Percentiles rank a stretch among this genome's conserved stretches.
Evolutionary conservation across 2,888 invertebrate genomes (phyloP).

Genomic region (Plebejus anna): DNA sequence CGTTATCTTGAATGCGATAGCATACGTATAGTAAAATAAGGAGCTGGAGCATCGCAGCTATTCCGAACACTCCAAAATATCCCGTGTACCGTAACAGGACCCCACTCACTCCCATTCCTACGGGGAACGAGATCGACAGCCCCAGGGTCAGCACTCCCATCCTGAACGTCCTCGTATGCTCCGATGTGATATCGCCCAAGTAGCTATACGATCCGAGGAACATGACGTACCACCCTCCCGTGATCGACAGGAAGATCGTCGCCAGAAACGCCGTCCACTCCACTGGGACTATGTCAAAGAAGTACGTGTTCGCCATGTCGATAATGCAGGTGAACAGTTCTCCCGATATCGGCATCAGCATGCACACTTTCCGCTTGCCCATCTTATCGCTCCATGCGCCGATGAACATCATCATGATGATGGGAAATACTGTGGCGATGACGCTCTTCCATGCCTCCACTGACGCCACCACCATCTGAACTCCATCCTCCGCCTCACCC

Average conservation of each 20-base stretch:
- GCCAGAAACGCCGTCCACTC: slow-evolving; percentile 24
- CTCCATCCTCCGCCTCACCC: slow-evolving; percentile 82
- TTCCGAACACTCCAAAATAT: slow-evolving; percentile 7
- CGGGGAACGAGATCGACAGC: background rate
- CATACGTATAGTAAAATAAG: slow-evolving; percentile 5
- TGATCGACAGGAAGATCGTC: background rate
- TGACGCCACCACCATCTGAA: slow-evolving; percentile 77
- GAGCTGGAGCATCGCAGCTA: background rate
- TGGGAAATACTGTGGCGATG: slow-evolving; percentile 59
- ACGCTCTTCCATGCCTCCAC: slow-evolving; percentile 78
- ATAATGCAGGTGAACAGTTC: background rate
- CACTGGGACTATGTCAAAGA: slow-evolving; percentile 11
- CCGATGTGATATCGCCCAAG: slow-evolving; percentile 22
- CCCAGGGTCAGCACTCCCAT: slow-evolving; percentile 9
- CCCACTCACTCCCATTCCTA: slow-evolving; percentile 13
- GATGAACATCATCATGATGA: slow-evolving; percentile 62
- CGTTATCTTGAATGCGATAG: slow-evolving; percentile 1
- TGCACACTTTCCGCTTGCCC: slow-evolving; percentile 45
- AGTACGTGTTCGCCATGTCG: slow-evolving; percentile 21
- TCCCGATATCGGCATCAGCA: slow-evolving; percentile 22
- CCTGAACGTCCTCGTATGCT: slow-evolving; percentile 21
- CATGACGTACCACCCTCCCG: slow-evolving; percentile 16
- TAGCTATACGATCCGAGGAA: slow-evolving; percentile 18
- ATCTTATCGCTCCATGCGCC: slow-evolving; percentile 82
- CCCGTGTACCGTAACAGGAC: background rate